A percentile compares a stretch with the other conserved stretches of the same genome.
phyloP scores from a whole-genome alignment of 2,888 invertebrate genomes.

The Drosophila rellima region DNA sequence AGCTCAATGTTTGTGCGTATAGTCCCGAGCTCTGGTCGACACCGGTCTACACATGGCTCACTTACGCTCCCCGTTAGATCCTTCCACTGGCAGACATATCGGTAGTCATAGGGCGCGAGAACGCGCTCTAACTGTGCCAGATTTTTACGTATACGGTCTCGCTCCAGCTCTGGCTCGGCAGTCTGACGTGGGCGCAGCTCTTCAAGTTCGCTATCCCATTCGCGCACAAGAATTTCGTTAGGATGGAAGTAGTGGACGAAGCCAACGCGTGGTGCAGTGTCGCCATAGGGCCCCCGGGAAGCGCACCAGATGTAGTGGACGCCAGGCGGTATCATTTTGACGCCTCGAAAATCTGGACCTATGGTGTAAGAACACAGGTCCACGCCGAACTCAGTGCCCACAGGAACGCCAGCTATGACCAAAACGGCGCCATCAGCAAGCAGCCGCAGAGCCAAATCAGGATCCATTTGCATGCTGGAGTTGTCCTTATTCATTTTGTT shows the following conservation, averaged over 20 bases:
- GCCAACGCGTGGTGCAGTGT: constrained; percentile 91
- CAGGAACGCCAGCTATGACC: constrained; percentile 94
- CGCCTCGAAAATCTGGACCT: constrained; percentile 95
- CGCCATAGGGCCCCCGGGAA: constrained; percentile 87
- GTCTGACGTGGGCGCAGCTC: constrained; percentile 87
- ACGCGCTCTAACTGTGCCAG: constrained; percentile 86
- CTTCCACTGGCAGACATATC: constrained; percentile 95
- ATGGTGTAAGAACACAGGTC: constrained; percentile 96
- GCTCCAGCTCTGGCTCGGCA: constrained; percentile 85
- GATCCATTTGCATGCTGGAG: constrained; percentile 88
- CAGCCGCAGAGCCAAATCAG: constrained; percentile 90
- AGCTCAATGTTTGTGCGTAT: constrained; percentile 94
- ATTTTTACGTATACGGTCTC: constrained; percentile 81
- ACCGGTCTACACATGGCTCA: constrained; percentile 88
- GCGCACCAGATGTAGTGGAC: constrained; percentile 95
- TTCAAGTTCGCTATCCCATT: constrained; percentile 93
- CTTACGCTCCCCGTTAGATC: constrained; percentile 88
- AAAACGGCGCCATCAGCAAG: constrained; percentile 93
- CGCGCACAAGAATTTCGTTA: constrained; percentile 93
- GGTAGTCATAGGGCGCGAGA: constrained; percentile 96
- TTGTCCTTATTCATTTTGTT: constrained; percentile 74
- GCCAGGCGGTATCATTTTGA: constrained; percentile 99
- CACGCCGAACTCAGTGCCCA: constrained; percentile 96
- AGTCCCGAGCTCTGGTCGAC: constrained; percentile 91
- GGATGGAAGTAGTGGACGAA: constrained; percentile 94